These are phyloP conservation scores for Microcebus tavaratra DNA, from an alignment of 2,113 vertebrate genomes.

Conservation along the genomic window DNA sequence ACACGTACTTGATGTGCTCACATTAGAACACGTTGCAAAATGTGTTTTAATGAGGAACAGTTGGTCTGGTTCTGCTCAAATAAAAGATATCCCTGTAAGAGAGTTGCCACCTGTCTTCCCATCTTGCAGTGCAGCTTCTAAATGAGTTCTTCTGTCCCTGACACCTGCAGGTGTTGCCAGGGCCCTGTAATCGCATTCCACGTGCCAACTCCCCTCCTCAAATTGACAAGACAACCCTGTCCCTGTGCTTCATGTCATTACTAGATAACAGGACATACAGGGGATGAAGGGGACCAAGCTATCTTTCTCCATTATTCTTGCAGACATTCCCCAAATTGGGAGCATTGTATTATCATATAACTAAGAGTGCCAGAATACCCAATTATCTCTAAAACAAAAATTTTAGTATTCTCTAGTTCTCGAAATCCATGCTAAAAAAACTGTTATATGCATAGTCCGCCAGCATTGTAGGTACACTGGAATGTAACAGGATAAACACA, in stretches of 20 bases:
- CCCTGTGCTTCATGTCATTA: neutral
- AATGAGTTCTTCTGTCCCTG: conserved; percentile 57
- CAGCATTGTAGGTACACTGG: neutral
- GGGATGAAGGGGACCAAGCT: neutral
- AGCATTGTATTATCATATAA: neutral
- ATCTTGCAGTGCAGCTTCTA: conserved; percentile 53
- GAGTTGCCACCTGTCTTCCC: conserved; percentile 64
- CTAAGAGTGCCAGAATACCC: neutral
- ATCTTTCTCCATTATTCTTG: neutral
- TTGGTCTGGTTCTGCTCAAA: conserved; percentile 71
- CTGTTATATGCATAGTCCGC: too few species aligned
- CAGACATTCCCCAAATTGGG: neutral
- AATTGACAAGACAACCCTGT: neutral
- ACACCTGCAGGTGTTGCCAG: conserved; percentile 70
- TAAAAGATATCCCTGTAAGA: conserved; percentile 69
- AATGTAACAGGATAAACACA: neutral
- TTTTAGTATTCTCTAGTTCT: neutral
- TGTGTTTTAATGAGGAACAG: conserved; percentile 54
- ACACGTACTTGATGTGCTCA: neutral
- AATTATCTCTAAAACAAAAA: neutral
- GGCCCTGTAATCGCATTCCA: neutral
- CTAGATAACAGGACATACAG: neutral
- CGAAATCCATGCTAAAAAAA: neutral
- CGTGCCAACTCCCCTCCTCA: neutral
- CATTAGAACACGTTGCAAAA: conserved; percentile 55